A percentile compares a stretch with the other conserved stretches of the same genome.
phyloP scores from a whole-genome alignment of 2,888 invertebrate genomes.

The Hylaea fasciaria region DNA sequence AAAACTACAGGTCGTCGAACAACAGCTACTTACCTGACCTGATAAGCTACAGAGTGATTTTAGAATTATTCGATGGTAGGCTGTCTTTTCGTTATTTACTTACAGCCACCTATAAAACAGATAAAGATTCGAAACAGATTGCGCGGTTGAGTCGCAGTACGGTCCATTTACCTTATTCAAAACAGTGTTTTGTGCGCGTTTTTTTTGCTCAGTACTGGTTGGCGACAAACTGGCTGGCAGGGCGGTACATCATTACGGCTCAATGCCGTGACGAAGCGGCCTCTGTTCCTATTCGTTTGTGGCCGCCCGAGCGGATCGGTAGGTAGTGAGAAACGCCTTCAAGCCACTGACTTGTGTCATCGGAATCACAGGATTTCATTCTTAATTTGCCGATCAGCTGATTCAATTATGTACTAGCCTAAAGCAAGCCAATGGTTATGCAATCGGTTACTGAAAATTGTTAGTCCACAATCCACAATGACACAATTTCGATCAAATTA shows the following conservation, averaged over 20 bases:
- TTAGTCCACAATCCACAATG: too few relatives aligned
- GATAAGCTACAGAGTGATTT: too few relatives aligned
- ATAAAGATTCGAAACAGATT: constrained; percentile 2
- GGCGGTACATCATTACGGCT: constrained; percentile 43
- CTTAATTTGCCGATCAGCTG: constrained; percentile 5
- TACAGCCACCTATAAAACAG: background rate
- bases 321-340: constrained; percentile 36
- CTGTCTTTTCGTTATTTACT: too few relatives aligned
- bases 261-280: constrained; percentile 58
- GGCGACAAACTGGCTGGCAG: constrained; percentile 54
- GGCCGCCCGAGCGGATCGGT: constrained; percentile 46
- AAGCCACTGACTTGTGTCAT: constrained; percentile 24
- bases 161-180: constrained; percentile 23
- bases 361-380: constrained; percentile 4
- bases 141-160: constrained; percentile 15
- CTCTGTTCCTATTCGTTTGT: constrained; percentile 44
- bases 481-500: too few relatives aligned
- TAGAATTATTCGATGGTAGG: too few relatives aligned
- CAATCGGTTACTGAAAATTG: constrained; percentile 2
- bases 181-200: constrained; percentile 21
- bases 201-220: constrained; percentile 31
- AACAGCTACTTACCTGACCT: too few relatives aligned
- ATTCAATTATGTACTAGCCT: constrained; percentile 1
- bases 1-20: too few relatives aligned
- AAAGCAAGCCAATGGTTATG: background rate